Conservation (phyloP, 1,140 invertebrate species). For the Eumeta japonica region DNA sequence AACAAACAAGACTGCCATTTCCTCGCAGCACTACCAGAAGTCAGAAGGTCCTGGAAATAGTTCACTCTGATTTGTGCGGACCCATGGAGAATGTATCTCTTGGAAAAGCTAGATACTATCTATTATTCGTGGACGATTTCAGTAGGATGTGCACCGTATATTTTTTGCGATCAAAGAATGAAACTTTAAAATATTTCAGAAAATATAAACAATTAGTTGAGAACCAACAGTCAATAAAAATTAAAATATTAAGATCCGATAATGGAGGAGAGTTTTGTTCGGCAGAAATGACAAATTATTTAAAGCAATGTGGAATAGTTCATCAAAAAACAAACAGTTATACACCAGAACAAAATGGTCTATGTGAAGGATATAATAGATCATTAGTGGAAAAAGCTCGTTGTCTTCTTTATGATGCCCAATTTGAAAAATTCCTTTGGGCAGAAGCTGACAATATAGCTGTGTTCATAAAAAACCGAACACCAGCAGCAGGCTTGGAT, state of each 20-base stretch:
- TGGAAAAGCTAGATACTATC: conserved; percentile 30
- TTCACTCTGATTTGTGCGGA: too few species aligned
- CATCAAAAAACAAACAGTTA: conserved; percentile 36
- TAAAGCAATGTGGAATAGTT: conserved; percentile 30
- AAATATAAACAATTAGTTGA: too few species aligned
- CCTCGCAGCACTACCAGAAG: conserved; percentile 7
- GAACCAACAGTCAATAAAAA: conserved; percentile 23
- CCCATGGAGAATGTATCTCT: too few species aligned
- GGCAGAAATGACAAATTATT: conserved; percentile 26
- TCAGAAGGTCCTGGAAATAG: too few species aligned
- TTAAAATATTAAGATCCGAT: too few species aligned
- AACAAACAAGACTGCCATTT: conserved; percentile 19
- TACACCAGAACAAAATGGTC: too few species aligned
- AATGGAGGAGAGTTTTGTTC: too few species aligned
- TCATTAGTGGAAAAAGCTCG: conserved; percentile 17
- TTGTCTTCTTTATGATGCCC: too few species aligned
- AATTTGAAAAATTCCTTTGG: too few species aligned
- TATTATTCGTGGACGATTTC: conserved; percentile 34
- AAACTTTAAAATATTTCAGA: conserved; percentile 18
- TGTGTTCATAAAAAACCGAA: conserved; percentile 14
- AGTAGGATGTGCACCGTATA: conserved; percentile 25
- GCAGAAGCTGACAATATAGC: conserved; percentile 27
- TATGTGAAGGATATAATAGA: too few species aligned
- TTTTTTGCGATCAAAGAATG: conserved; percentile 29
- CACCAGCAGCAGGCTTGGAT: conserved; percentile 13